Evolutionary conservation across 1,140 invertebrate genomes (phyloP).

Genomic region (Pemphigus obesinymphae): DNA sequence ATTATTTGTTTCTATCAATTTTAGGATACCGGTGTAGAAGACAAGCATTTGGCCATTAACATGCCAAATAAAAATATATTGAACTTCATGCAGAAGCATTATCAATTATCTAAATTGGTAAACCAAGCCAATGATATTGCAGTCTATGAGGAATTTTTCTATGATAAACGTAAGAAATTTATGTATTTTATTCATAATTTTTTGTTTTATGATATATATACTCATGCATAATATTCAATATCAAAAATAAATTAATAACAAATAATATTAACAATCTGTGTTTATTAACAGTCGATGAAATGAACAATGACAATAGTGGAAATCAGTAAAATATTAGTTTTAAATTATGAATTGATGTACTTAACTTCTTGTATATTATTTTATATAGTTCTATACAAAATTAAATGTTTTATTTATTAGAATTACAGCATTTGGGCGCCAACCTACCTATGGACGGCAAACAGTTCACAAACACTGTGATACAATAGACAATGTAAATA

Average conservation of each 20-base stretch:
- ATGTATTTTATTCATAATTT: no score
- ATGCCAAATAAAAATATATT: constrained; percentile 82
- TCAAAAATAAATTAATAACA: no score
- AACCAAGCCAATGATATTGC: constrained; percentile 86
- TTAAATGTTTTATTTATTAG: no score
- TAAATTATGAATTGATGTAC: no score
- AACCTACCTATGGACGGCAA: background rate
- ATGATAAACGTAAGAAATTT: constrained; percentile 44
- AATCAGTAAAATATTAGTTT: background rate
- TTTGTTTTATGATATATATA: no score
- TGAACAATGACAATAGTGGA: background rate
- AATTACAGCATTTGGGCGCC: no score
- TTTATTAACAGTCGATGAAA: background rate
- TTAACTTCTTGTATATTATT: no score
- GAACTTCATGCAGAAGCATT: constrained; percentile 80
- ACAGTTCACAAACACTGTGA: background rate
- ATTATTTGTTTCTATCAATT: no score
- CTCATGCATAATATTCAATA: no score
- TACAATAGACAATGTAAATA: background rate
- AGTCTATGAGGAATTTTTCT: constrained; percentile 78
- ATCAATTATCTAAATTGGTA: constrained; percentile 65
- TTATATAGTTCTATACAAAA: no score
- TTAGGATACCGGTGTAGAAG: constrained; percentile 63
- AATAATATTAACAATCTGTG: background rate
- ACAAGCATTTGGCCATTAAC: constrained; percentile 79